Conservation (phyloP, 2,888 invertebrate species). For the Caenorhabditis doughertyi region DNA sequence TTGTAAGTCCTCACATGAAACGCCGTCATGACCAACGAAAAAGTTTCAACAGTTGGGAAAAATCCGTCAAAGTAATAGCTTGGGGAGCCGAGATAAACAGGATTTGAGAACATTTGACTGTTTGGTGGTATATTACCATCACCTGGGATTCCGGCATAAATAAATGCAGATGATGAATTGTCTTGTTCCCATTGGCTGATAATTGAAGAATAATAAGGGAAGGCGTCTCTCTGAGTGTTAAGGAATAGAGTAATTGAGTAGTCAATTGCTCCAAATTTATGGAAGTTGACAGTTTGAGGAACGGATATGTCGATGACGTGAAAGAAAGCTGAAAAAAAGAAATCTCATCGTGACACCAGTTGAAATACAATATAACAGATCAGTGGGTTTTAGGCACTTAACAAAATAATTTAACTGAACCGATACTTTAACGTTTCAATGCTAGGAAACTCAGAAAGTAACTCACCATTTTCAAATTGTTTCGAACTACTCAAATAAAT, state of each 20-base stretch:
- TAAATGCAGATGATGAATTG: not conserved
- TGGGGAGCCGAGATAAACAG: not conserved
- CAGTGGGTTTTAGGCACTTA: too few relatives aligned
- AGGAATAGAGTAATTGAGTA: conserved; percentile 3
- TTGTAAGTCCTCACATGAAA: conserved; percentile 16
- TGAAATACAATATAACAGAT: too few relatives aligned
- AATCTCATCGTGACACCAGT: too few relatives aligned
- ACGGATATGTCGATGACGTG: not conserved
- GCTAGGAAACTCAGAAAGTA: not conserved
- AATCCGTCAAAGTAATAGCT: too few relatives aligned
- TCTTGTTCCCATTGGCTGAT: conserved; percentile 19
- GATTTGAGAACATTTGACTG: conserved; percentile 36
- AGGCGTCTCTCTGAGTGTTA: not conserved
- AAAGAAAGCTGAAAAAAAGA: not conserved
- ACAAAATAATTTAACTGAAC: too few relatives aligned
- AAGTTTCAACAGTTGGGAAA: conserved; percentile 8
- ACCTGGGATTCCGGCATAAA: conserved; percentile 19
- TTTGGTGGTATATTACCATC: not conserved
- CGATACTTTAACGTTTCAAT: too few relatives aligned
- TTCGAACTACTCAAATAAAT: not conserved
- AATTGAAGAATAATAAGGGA: conserved; percentile 2
- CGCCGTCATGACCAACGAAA: conserved; percentile 4
- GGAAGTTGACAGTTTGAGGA: not conserved
- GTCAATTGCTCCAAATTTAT: not conserved
- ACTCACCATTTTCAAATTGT: not conserved